Base-by-base conservation (phyloP, 1,140 invertebrate species). In the Hycleus phaleratus region DNA sequence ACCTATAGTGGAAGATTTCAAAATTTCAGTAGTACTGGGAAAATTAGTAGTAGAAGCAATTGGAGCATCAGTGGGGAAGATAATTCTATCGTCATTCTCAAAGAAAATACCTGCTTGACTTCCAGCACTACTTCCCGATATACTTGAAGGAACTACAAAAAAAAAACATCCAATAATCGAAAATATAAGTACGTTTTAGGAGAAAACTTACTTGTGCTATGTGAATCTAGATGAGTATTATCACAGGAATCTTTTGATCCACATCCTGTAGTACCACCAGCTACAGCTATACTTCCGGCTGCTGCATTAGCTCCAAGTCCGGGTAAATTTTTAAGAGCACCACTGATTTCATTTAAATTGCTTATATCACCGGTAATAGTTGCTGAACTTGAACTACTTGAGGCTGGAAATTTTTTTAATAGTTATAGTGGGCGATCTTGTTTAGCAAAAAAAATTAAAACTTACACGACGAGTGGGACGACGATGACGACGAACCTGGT, bases 291-390 rank as follows among this genome's bases (percentile, higher is more conserved):
- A 46, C 48, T 10, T 46, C 56, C 50, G 58, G 56, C 25, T 9
- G 38, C 49, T 32, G 52, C 48, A 48, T 12, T 49, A 1, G 48
- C 45, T 39, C 52, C 52, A 38, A 45, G 46, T 26, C 50, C 26
- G 32, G 59, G 46, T 11, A 63, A 46, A 45, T 63, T 53, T 48
- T 63, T 48, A 43, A 63, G 49, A 42, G 26, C 38, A 10, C 25
- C 25, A 39, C 45, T 44, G 25, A 55, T 40, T 47, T 55, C 52
- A 38, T 55, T 55, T 5, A 55, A 47, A 11, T n/a, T 18, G 45
- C 52, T 44, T 12, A n/a, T 55, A 25, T 32, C 32, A 32, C 25
- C 45, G 12, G 52, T 12, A n/a, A 46, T 46, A n/a, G 52, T 46
- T n/a, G 42, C 45, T 3, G 52, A 55, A 55, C 52, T 55, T 55